phyloP scores from a whole-genome alignment of 2,113 vertebrate genomes.

The Sialia sialis region DNA sequence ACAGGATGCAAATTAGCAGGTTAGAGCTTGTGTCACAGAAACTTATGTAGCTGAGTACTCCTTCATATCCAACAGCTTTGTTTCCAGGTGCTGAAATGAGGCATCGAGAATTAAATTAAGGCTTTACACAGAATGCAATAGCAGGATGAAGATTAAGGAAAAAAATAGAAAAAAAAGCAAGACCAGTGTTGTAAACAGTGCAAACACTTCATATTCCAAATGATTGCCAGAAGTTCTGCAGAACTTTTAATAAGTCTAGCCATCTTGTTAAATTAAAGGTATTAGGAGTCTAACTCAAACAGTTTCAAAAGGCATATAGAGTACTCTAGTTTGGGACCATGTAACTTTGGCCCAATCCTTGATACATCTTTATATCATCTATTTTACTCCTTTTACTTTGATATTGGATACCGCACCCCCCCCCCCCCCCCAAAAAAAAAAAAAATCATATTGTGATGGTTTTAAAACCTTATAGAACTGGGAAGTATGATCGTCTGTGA shows the following conservation, averaged over 20 bases:
- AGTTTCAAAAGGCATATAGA: not conserved
- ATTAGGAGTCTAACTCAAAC: not conserved
- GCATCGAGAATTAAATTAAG: not conserved
- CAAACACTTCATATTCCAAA: not conserved
- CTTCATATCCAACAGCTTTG: not conserved
- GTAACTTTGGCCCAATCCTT: not conserved
- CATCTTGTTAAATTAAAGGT: not conserved
- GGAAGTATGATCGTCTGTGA: not conserved
- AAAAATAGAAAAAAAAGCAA: not conserved
- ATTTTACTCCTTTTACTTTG: not conserved
- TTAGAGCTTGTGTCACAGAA: not conserved
- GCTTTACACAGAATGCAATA: not conserved
- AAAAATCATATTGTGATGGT: not conserved
- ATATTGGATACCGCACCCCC: not conserved
- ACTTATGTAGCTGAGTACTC: not conserved
- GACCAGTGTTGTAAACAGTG: not conserved
- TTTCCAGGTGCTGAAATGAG: not conserved
- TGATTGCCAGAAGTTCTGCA: not conserved
- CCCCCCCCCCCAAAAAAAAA: too few relatives aligned
- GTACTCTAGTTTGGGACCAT: not conserved
- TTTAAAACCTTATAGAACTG: not conserved
- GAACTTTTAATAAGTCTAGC: not conserved
- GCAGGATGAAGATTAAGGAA: not conserved
- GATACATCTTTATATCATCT: not conserved
- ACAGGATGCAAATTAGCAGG: not conserved